Conservation (phyloP, 1,140 invertebrate genomes). For the Contarinia nasturtii region DNA sequence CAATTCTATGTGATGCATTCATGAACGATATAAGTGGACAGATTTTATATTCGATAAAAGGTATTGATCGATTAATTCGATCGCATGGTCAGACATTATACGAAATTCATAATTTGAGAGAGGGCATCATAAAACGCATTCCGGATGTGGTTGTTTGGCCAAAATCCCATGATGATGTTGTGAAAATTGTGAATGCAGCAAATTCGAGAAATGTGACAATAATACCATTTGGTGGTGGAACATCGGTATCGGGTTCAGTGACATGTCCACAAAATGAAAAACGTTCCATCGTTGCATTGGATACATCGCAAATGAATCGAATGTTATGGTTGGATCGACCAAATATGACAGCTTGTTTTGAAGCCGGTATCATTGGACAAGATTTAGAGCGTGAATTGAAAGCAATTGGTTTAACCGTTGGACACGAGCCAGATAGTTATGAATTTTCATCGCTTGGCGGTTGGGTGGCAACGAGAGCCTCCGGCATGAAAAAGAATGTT, state of each 20-base stretch:
- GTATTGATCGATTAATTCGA: conserved; percentile 68
- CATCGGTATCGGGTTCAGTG: conserved; percentile 81
- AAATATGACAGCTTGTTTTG: conserved; percentile 67
- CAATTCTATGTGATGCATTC: conserved; percentile 34
- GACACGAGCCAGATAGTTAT: conserved; percentile 94
- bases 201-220: conserved; percentile 58
- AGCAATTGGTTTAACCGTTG: conserved; percentile 52
- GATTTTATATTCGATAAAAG: conserved; percentile 56
- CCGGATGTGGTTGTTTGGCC: conserved; percentile 93
- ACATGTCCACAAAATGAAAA: conserved; percentile 65
- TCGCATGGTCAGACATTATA: conserved; percentile 91
- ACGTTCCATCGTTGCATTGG: conserved; percentile 73
- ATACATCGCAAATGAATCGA: conserved; percentile 90
- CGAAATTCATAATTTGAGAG: conserved; percentile 65
- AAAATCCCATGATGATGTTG: conserved; percentile 60
- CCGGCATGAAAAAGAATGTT: conserved; percentile 98
- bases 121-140: conserved; percentile 57
- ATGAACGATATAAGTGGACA: conserved; percentile 36
- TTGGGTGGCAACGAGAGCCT: conserved; percentile 96
- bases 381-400: conserved; percentile 67
- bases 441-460: conserved; percentile 95
- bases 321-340: conserved; percentile 88
- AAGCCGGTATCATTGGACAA: conserved; percentile 88
- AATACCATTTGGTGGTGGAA: conserved; percentile 92
- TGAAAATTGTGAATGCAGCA: conserved; percentile 61